Percentiles rank a stretch among this genome's conserved stretches.
These are phyloP conservation scores for Tympanuchus pallidicinctus DNA, from an alignment of 2,113 vertebrate species.

Conservation along the genomic window DNA sequence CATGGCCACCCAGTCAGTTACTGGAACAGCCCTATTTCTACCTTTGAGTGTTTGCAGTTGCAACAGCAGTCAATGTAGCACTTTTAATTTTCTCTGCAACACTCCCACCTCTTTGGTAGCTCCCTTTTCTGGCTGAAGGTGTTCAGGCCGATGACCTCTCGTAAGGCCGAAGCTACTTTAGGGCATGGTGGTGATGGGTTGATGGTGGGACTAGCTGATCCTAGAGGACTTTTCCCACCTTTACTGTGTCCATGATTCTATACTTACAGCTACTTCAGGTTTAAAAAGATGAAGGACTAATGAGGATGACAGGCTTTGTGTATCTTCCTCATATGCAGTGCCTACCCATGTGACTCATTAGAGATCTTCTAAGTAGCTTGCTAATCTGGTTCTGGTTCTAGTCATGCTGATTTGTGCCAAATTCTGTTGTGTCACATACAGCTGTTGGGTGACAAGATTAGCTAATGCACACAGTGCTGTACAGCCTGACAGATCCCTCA, in stretches of 20 bases:
- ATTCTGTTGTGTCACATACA: background rate
- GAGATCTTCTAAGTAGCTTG: background rate
- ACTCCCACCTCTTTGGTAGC: background rate
- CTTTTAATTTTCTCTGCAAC: background rate
- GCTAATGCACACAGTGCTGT: fast-evolving
- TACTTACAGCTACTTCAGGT: background rate
- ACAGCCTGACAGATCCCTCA: background rate
- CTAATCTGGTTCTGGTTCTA: background rate
- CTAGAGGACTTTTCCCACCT: too few relatives aligned
- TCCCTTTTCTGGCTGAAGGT: background rate
- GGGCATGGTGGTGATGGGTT: too few relatives aligned
- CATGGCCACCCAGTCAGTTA: background rate
- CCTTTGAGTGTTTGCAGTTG: background rate
- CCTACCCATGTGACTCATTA: background rate
- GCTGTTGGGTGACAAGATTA: background rate
- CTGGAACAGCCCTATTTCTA: fast-evolving
- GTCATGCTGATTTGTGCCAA: constrained; percentile 51
- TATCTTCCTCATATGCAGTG: background rate
- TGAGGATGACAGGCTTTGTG: background rate
- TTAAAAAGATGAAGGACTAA: background rate
- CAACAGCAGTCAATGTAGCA: background rate
- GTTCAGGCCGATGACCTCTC: background rate
- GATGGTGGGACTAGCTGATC: too few relatives aligned
- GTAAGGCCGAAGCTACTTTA: background rate
- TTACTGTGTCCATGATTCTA: too few relatives aligned